phyloP scores from a whole-genome alignment of 2,888 invertebrate genomes.

The Troglohyphantes excavatus region DNA sequence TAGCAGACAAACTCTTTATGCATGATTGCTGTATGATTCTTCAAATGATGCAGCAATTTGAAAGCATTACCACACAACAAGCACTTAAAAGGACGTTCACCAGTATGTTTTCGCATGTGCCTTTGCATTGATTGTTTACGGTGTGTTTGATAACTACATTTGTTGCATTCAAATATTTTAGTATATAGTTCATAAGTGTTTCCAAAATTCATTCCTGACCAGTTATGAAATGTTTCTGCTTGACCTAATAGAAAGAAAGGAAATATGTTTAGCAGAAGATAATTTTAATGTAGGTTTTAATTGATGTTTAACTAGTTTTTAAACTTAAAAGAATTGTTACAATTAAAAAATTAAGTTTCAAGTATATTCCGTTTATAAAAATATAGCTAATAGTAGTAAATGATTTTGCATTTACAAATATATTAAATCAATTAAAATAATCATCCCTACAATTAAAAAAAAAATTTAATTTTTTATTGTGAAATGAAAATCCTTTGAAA shows the following conservation, averaged over 20 bases:
- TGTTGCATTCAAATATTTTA: conserved; percentile 21
- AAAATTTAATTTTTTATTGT: no score
- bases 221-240: background rate
- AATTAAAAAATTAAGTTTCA: no score
- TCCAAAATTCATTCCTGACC: background rate
- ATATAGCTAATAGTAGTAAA: no score
- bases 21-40: conserved; percentile 36
- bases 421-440: no score
- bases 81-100: conserved; percentile 54
- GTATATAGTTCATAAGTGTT: background rate
- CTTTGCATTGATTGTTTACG: conserved; percentile 48
- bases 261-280: background rate
- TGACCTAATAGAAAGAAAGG: background rate
- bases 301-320: no score
- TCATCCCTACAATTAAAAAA: no score
- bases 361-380: no score
- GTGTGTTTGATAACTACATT: conserved; percentile 19
- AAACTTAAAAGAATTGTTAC: no score
- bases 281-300: background rate
- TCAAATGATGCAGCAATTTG: conserved; percentile 38
- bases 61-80: conserved; percentile 40
- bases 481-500: no score
- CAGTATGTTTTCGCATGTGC: conserved; percentile 53
- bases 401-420: no score
- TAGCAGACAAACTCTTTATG: conserved; percentile 5